Conservation (phyloP, 2,113 vertebrate genomes). For the Smithornis capensis region DNA sequence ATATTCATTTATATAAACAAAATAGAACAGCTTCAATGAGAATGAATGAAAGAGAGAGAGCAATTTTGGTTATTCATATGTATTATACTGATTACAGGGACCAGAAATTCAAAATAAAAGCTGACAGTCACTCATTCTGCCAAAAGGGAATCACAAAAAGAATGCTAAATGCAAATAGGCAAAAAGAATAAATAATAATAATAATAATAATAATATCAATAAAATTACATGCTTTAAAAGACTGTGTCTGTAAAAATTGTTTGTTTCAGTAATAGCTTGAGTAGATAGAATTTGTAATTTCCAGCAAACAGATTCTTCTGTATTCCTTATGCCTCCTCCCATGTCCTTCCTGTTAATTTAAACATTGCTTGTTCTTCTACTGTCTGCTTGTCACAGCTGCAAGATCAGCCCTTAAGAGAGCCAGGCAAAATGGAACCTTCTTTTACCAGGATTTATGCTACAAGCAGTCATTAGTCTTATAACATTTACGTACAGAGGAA, state of each 20-base stretch:
- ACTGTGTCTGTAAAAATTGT: not conserved
- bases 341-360: not conserved
- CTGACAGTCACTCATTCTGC: not conserved
- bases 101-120: slow-evolving; percentile 2
- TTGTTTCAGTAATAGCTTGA: not conserved
- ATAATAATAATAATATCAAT: too few species aligned
- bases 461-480: not conserved
- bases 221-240: slow-evolving; percentile 1
- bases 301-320: not conserved
- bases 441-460: not conserved
- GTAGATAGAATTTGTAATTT: not conserved
- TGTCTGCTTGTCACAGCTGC: not conserved
- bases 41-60: not conserved
- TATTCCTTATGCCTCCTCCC: not conserved
- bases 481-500: not conserved
- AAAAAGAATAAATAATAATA: too few species aligned
- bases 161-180: not conserved
- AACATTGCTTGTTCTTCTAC: not conserved
- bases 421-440: not conserved
- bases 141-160: not conserved
- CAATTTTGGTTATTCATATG: not conserved
- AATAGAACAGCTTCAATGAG: not conserved
- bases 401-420: not conserved
- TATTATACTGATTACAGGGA: not conserved
- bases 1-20: not conserved